These are phyloP conservation scores for Lophotis ruficrista DNA, from an alignment of 2,113 vertebrate genomes.

Conservation along the genomic window DNA sequence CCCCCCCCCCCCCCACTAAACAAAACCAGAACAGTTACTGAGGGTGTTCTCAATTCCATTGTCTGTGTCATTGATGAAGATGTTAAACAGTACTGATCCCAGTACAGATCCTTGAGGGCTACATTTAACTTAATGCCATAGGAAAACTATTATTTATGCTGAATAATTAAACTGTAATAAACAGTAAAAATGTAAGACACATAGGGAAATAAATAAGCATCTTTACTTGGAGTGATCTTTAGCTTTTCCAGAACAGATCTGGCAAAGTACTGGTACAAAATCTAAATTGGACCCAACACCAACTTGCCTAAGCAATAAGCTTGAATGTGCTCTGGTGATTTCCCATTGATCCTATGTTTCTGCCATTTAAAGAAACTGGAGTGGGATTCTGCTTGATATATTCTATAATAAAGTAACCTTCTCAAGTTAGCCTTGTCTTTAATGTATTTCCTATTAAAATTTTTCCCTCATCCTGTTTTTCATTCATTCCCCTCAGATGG, in stretches of 20 bases:
- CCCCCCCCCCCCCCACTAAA: no score
- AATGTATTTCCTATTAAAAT: neutral
- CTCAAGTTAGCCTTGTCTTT: neutral
- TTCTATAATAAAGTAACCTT: neutral
- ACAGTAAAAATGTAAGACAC: neutral
- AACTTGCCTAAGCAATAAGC: neutral
- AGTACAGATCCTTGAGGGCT: no score
- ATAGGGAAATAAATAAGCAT: neutral
- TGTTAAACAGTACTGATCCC: no score
- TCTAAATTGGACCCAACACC: neutral
- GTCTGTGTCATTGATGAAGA: no score
- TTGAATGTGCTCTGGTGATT: neutral
- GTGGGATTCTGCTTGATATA: neutral
- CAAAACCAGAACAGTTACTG: no score
- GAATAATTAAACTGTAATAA: neutral
- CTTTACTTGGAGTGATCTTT: neutral
- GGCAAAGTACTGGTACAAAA: neutral
- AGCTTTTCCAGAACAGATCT: neutral
- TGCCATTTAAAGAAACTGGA: neutral
- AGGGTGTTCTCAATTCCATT: no score
- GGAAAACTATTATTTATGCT: neutral
- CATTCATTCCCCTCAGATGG: neutral
- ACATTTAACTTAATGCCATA: neutral
- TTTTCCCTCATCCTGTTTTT: neutral
- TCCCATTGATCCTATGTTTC: fast-evolving